phyloP scores from a whole-genome alignment of 2,113 vertebrate genomes.

The Pachycephala philippinensis region DNA sequence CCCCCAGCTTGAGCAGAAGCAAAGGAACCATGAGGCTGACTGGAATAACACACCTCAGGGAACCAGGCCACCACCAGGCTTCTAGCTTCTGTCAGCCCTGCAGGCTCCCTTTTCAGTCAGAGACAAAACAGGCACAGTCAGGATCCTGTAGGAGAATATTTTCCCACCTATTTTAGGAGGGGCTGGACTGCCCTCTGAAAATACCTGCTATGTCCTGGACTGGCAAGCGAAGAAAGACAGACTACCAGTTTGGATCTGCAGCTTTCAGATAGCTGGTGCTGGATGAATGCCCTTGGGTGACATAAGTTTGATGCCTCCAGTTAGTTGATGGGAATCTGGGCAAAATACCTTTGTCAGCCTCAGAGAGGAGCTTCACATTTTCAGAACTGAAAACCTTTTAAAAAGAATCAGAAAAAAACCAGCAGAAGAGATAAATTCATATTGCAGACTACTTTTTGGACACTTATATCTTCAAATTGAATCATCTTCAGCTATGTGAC shows the following conservation, averaged over 20 bases:
- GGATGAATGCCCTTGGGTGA: background rate
- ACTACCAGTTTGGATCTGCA: background rate
- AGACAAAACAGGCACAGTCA: background rate
- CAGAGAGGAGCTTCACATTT: background rate
- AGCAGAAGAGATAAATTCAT: background rate
- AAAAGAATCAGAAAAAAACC: background rate
- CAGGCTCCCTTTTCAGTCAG: background rate
- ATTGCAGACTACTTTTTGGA: background rate
- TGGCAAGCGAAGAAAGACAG: background rate
- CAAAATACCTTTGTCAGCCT: background rate
- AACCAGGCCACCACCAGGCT: background rate
- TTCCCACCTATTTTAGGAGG: background rate
- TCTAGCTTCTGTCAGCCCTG: background rate
- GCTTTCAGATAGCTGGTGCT: background rate
- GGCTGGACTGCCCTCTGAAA: background rate
- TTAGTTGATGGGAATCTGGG: background rate
- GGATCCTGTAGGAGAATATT: background rate
- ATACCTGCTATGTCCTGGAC: background rate
- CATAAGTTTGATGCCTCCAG: background rate
- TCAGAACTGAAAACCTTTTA: background rate
- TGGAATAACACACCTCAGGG: background rate
- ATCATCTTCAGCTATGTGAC: background rate
- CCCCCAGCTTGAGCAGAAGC: background rate
- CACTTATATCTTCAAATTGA: background rate
- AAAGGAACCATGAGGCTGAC: background rate